These are phyloP conservation scores for Rhyacophila evoluta DNA, from an alignment of 2,888 invertebrate species.

Conservation along the genomic window DNA sequence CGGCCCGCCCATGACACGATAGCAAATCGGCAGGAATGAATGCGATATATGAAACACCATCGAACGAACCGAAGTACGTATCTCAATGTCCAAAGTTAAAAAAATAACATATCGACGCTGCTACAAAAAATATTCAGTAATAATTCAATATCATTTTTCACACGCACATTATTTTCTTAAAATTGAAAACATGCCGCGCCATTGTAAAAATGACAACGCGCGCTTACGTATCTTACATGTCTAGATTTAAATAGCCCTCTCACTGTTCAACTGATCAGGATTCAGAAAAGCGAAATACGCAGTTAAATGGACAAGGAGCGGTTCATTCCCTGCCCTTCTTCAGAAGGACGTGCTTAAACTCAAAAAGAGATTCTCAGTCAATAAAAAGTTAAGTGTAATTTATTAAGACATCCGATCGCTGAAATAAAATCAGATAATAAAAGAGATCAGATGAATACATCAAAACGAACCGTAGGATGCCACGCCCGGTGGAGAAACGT, in stretches of 20 bases:
- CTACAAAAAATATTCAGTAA: conserved; percentile 39
- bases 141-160: conserved; percentile 44
- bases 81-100: conserved; percentile 48
- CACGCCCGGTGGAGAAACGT: neutral
- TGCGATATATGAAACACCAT: conserved; percentile 30
- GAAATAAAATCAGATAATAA: no score
- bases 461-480: neutral
- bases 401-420: neutral
- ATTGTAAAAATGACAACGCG: conserved; percentile 39
- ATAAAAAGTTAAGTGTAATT: neutral
- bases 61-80: conserved; percentile 23
- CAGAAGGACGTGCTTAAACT: neutral
- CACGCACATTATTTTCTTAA: conserved; percentile 45
- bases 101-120: conserved; percentile 47
- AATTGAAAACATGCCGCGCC: conserved; percentile 34
- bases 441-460: neutral
- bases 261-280: conserved; percentile 44
- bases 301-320: neutral
- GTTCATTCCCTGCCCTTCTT: neutral
- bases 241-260: conserved; percentile 52
- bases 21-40: conserved; percentile 47
- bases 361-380: neutral
- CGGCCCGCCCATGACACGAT: conserved; percentile 28
- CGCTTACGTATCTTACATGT: conserved; percentile 41
- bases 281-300: conserved; percentile 15